Evolutionary conservation across 2,113 vertebrate genomes (phyloP).

Genomic region (Chionomys nivalis): DNA sequence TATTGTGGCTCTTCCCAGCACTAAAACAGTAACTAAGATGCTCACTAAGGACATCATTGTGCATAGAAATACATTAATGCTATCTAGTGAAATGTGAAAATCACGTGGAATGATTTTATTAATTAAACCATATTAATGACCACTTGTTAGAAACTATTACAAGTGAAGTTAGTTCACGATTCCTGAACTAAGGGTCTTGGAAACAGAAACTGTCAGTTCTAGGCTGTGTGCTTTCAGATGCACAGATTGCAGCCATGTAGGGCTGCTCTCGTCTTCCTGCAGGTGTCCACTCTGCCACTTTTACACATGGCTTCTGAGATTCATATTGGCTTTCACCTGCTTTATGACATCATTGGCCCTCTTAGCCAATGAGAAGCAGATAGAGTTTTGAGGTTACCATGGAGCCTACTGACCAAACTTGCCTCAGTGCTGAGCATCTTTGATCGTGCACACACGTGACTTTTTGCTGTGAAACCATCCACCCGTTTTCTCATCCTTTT

Average conservation of each 20-base stretch:
- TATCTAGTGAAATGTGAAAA: neutral
- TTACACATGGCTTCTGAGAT: neutral
- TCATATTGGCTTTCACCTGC: neutral
- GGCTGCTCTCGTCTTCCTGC: neutral
- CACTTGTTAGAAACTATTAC: neutral
- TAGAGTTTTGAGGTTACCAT: neutral
- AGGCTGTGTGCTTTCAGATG: neutral
- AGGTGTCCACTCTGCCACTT: neutral
- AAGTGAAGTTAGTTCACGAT: neutral
- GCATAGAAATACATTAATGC: too few species aligned
- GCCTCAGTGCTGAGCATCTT: neutral
- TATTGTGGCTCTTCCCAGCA: too few species aligned
- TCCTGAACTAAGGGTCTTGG: neutral
- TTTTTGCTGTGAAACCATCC: neutral
- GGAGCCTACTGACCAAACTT: neutral
- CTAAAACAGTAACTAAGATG: too few species aligned
- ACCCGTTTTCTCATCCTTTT: neutral
- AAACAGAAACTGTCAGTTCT: too few species aligned
- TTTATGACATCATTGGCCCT: constrained; percentile 56
- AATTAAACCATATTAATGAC: neutral
- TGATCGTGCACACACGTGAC: too few species aligned
- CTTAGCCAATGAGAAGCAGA: neutral
- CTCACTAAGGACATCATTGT: too few species aligned
- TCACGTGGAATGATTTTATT: neutral
- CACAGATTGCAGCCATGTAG: neutral